These are phyloP conservation scores for Chironomus striatipennis DNA, from an alignment of 1,140 invertebrate species.

Conservation along the genomic window DNA sequence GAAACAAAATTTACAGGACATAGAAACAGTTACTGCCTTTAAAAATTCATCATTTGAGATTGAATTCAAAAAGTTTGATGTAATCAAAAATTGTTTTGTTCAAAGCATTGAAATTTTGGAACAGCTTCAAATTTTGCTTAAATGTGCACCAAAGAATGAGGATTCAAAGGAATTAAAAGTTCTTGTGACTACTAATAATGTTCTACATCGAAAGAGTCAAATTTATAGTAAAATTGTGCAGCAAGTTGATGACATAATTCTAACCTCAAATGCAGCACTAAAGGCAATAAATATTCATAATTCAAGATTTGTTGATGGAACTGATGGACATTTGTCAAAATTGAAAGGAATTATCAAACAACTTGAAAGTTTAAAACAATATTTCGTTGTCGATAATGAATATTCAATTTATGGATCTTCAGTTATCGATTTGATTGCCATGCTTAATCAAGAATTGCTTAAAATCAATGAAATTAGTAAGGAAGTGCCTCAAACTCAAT, in stretches of 20 bases:
- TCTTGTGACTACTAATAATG: background rate
- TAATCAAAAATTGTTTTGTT: conserved; percentile 26
- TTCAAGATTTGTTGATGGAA: conserved; percentile 29
- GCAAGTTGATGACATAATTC: conserved; percentile 23
- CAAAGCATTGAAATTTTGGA: conserved; percentile 31
- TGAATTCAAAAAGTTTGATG: background rate
- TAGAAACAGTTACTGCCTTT: background rate
- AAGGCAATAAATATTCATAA: conserved; percentile 27
- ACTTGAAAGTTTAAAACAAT: background rate
- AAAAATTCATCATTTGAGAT: background rate
- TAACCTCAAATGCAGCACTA: conserved; percentile 28
- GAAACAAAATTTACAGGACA: conserved; percentile 32
- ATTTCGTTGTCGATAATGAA: conserved; percentile 28
- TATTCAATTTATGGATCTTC: background rate
- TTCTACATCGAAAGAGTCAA: background rate
- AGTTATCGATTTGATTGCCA: background rate
- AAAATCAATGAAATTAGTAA: conserved; percentile 25
- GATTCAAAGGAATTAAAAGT: background rate
- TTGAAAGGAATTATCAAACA: conserved; percentile 24
- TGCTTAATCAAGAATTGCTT: background rate
- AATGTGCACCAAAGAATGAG: conserved; percentile 29
- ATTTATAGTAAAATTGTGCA: background rate
- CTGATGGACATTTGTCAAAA: conserved; percentile 26
- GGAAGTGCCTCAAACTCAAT: conserved; percentile 26
- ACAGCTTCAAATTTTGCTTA: conserved; percentile 32